Base-by-base conservation (phyloP, 2,888 invertebrate species). In the Drosophila maculinotata region DNA sequence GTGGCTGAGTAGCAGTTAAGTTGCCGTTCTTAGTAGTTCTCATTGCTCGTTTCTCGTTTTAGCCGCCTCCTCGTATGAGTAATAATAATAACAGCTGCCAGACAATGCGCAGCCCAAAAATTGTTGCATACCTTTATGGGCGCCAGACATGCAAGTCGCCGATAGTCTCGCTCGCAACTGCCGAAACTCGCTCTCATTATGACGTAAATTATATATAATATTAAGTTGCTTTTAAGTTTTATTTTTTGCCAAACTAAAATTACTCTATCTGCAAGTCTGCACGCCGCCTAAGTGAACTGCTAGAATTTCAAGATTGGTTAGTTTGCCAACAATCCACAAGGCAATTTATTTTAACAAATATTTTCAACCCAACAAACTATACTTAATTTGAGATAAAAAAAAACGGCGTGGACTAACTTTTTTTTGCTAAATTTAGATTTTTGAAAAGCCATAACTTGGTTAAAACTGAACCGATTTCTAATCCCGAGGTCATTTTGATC, bases 41-140 rank as follows among this genome's bases (percentile, higher is more conserved):
- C 14, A 12, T 51, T 44, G 23, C 14, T 7, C 3, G 14, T 17
- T 35, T 41, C 31, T 41, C 17, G 20, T 25, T 31, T 47, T 31
- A 4, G 52, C 26, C 36, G 25, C 36, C 39, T 38, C 35, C 47
- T 38, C 35, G 10, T 44, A 35, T 38, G 60, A 38, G 67, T 47
- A 28, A 20, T 45, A 45, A 20, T 31, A 76, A 71, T 49, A 71
- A 65, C 58, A 59, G 72, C 66, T 49, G 68, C 58, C 66, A 82
- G 79, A 79, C 86, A 79, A 85, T 71, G 85, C 72, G 63, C 79
- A 58, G 4, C 41, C 64, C 64, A 76, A 69, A 74, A 60, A 72
- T 52, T 48, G 66, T 67, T 79, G 79, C 82, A 64, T 85, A 87
- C 52, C 70, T 88, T 83, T 79, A 83, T 87, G 84, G 67, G 69